phyloP scores from a whole-genome alignment of 2,113 vertebrate species.

The Raja brachyura region DNA sequence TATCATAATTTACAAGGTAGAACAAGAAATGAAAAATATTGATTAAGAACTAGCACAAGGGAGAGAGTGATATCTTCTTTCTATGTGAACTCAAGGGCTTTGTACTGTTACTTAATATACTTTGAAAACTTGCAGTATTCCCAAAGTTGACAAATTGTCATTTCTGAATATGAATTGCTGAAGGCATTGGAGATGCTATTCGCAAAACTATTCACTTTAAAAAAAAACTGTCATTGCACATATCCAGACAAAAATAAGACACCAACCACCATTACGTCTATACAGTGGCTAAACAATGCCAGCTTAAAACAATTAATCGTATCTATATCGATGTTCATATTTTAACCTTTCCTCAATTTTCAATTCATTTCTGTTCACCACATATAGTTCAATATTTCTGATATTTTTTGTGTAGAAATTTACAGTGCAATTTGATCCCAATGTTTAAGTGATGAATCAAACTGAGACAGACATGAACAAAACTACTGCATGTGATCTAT shows the following conservation, averaged over 20 bases:
- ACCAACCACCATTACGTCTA: neutral
- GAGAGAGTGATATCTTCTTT: neutral
- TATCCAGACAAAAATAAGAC: neutral
- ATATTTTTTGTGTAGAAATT: neutral
- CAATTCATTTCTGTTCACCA: neutral
- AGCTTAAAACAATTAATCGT: too few relatives aligned
- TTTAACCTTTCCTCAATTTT: neutral
- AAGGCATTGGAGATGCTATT: neutral
- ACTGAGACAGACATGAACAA: neutral
- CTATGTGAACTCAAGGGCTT: neutral
- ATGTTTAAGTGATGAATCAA: neutral
- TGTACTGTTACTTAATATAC: neutral
- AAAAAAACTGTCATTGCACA: neutral
- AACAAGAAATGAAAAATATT: neutral
- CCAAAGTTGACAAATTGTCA: neutral
- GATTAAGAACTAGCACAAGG: neutral
- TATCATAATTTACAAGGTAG: neutral
- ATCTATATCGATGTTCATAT: neutral
- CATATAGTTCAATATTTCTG: neutral
- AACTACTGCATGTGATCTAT: neutral
- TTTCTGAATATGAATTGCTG: neutral
- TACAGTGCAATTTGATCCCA: neutral
- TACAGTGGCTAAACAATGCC: too few relatives aligned
- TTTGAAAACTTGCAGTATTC: neutral
- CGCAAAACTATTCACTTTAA: neutral